A percentile compares a stretch with the other conserved stretches of the same genome.
Evolutionary conservation across 2,113 vertebrate species (phyloP).

Genomic region (Poeciliopsis occidentalis): DNA sequence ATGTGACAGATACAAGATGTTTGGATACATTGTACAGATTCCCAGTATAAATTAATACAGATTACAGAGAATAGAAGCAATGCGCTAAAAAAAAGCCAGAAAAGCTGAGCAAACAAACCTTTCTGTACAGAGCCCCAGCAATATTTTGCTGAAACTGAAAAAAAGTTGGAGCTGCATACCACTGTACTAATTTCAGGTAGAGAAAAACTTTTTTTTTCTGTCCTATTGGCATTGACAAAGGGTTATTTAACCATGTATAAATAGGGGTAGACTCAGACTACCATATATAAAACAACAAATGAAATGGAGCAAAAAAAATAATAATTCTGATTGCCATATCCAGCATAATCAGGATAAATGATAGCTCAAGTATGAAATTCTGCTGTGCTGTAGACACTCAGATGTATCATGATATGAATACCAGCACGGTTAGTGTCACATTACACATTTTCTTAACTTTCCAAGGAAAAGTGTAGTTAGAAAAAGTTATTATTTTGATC

Average conservation of each 20-base stretch:
- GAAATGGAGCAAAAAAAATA: neutral
- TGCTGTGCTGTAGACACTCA: neutral
- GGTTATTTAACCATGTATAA: neutral
- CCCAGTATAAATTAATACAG: too few species aligned
- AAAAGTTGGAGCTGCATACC: neutral
- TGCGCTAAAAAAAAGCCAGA: neutral
- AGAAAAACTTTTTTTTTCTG: constrained; percentile 1
- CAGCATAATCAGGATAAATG: neutral
- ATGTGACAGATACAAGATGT: neutral
- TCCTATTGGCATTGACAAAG: neutral
- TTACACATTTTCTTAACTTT: neutral
- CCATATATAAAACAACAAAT: neutral
- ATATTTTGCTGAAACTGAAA: neutral
- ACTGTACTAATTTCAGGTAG: neutral
- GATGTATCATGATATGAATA: neutral
- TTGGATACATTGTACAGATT: too few species aligned
- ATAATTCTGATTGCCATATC: neutral
- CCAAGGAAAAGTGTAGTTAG: neutral
- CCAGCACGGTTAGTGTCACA: neutral
- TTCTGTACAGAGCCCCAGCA: neutral
- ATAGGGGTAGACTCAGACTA: too few species aligned
- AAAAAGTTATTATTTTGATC: too few species aligned
- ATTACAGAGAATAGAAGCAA: neutral
- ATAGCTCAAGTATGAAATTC: neutral
- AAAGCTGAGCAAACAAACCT: neutral